Conservation (phyloP, 2,797 vertebrate species). For the Neosalanx taihuensis region DNA sequence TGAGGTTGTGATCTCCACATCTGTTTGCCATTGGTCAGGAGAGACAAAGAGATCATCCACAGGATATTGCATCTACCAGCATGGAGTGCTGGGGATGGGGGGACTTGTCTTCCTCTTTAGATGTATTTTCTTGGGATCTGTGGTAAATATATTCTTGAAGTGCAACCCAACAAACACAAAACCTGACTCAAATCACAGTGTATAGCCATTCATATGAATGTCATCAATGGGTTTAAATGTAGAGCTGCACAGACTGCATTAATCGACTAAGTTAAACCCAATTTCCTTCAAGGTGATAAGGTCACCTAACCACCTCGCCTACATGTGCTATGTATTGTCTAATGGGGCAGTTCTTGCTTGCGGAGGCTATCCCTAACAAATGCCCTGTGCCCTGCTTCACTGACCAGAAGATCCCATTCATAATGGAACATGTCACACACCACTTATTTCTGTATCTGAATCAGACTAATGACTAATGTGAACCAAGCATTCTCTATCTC, state of each 20-base stretch:
- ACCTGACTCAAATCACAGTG: too few species aligned
- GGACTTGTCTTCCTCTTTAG: constrained; percentile 52
- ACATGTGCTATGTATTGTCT: not conserved
- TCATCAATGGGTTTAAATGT: too few species aligned
- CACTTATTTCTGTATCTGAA: constrained; percentile 47
- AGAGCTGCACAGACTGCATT: too few species aligned
- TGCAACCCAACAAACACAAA: not conserved
- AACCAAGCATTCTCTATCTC: constrained; percentile 38
- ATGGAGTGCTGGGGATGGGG: constrained; percentile 55
- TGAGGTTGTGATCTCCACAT: constrained; percentile 68
- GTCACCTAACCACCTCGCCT: not conserved
- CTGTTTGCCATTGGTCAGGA: constrained; percentile 72
- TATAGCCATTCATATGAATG: too few species aligned
- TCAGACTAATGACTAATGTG: constrained; percentile 47
- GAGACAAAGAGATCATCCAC: constrained; percentile 74
- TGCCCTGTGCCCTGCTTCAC: constrained; percentile 12
- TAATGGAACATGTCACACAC: constrained; percentile 36
- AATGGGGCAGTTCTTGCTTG: constrained; percentile 9
- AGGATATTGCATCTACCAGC: constrained; percentile 77
- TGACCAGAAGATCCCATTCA: constrained; percentile 23
- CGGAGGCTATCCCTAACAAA: not conserved
- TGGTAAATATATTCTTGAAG: constrained; percentile 21
- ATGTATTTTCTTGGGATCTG: constrained; percentile 54
- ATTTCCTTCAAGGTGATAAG: not conserved
- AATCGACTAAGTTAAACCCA: too few species aligned